Base-by-base conservation (phyloP, 2,113 vertebrate species). In the Hippocampus mohnikei region DNA sequence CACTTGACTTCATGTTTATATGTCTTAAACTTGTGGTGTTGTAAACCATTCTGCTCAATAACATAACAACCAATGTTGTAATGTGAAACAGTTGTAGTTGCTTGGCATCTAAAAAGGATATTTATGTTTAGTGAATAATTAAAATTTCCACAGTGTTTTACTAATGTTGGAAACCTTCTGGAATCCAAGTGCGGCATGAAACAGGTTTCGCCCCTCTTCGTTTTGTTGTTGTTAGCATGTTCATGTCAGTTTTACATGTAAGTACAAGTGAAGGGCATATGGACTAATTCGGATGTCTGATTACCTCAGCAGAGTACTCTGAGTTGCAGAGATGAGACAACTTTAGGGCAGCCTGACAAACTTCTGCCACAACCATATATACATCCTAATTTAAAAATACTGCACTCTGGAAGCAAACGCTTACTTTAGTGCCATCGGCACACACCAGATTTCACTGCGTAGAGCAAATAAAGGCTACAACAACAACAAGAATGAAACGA, bases 101-200 rank as follows among this genome's bases (percentile, higher is more conserved):
- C n/a, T 64, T 15, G 62, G 41, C 63, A 25, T 18, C 15, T 46
- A 16, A 27, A 44, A 42, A 16, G 41, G 63, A 64, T 44, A 64
- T 64, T 64, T 64, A 64, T 44, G 41, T 64, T 64, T 64, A 25
- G 62, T 15, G 63, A 42, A 46, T 46, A 65, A 65, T 65, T 25
- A 65, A 2, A 65, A 25, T 23, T 44, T 46, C 46, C 41, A 25
- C 21, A 6, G 11, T 44, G 37, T 44, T 42, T 23, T 3, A 64
- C 62, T 15, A 44, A 27, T 25, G 63, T 27, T 65, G 63, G n/a
- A 65, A 65, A 65, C 41, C 25, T 44, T 65, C 62, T 18, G 63
- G 41, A 44, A 65, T 65, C 41, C 25, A 44, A 46, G 63, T 2
- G 42, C 12, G 8, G 41, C n/a, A 65, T 46, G 16, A 16, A 65